Evolutionary conservation across 2,797 vertebrate species (phyloP).

Genomic region (Notoglanidium macrostoma): DNA sequence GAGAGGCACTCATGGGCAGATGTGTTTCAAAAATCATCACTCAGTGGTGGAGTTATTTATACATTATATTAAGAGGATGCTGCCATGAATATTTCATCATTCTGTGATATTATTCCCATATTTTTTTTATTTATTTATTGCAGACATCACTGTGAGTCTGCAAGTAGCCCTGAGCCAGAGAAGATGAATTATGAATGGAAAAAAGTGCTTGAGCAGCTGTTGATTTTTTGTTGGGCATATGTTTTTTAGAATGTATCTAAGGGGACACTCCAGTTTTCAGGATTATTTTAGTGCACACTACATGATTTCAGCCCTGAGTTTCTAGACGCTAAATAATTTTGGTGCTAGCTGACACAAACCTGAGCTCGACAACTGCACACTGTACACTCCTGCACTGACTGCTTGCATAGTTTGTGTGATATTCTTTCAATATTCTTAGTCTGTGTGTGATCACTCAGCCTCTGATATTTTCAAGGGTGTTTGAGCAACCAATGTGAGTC

Average conservation of each 20-base stretch:
- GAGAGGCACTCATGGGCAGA: not conserved
- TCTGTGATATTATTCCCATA: conserved; percentile 38
- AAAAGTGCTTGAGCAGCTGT: conserved; percentile 24
- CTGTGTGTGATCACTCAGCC: not conserved
- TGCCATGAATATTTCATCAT: conserved; percentile 54
- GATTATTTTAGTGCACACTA: not conserved
- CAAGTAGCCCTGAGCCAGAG: conserved; percentile 40
- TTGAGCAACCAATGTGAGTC: not conserved
- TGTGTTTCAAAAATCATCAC: not conserved
- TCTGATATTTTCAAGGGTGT: not conserved
- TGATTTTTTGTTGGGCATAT: conserved; percentile 13
- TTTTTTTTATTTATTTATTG: conserved; percentile 38
- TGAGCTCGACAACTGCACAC: not conserved
- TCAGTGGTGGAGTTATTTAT: conserved; percentile 6
- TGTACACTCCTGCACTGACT: not conserved
- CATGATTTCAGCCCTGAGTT: not conserved
- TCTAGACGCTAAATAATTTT: not conserved
- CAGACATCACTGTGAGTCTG: conserved; percentile 37
- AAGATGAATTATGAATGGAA: conserved; percentile 56
- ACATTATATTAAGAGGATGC: conserved; percentile 10
- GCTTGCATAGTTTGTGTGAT: not conserved
- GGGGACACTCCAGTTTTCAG: not conserved
- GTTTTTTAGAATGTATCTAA: conserved; percentile 20
- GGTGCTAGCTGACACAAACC: not conserved
- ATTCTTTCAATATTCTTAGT: not conserved